Base-by-base conservation (phyloP, 2,888 invertebrate species). In the Oscheius sp. region DNA sequence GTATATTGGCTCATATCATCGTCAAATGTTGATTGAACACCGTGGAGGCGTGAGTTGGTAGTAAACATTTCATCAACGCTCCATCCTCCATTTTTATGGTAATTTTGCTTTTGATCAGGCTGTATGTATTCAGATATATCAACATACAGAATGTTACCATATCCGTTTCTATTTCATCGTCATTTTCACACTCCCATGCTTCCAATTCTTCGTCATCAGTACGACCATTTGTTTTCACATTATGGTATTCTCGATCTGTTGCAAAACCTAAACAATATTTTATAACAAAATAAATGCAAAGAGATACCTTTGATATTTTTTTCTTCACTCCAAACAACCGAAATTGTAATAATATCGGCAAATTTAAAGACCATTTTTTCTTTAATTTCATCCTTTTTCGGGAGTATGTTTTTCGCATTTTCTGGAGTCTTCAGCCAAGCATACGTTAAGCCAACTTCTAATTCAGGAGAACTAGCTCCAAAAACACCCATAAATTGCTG, bases 51-150 rank as follows among this genome's bases (percentile, higher is more conserved):
- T 89, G 95, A 94, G 90, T 97, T 97, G 89, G 93, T 94, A 80
- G 93, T 92, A 90, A 98, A 98, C 97, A 98, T 98, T 84, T 97
- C 96, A 89, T 93, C 93, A 1, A 94, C 93, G 91, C 96, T 95
- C 97, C 98, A 98, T n/a, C 78, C 80, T n/a, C 77, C 79, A 52
- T 77, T 76, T 16, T 72, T 73, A 18, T 75, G 73, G 41, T 73
- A 59, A 59, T 27, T n/a, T 59, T 64, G 64, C n/a, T 46, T 29
- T 43, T 52, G 55, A 29, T 64, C 64, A 16, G 56, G 66, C 72
- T 72, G 25, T 23, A n/a, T 56, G 35, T 45, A 18, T 5, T 2
- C 35, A 6, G 18, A 16, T 55, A 25, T 29, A 29, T 35, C n/a
- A n/a, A 29, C 0, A 27, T 21, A 27, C 2, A 49, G 21, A 25